Percentiles rank a stretch among this genome's conserved stretches.
These are phyloP conservation scores for Cercocebus atys DNA, from an alignment of 2,113 vertebrate genomes.

Conservation along the genomic window DNA sequence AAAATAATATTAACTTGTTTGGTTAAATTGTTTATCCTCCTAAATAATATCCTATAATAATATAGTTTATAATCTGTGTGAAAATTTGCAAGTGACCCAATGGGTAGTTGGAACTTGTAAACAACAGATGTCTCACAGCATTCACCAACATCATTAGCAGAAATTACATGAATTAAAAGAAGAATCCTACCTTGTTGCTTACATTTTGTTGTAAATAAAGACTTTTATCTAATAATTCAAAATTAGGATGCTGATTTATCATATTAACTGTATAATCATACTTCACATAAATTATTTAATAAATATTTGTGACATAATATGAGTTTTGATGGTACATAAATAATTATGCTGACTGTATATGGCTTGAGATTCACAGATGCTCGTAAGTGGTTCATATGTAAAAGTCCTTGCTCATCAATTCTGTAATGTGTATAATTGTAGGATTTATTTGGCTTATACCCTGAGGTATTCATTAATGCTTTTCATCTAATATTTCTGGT, in stretches of 20 bases:
- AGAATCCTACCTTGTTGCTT: background rate
- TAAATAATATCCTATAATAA: background rate
- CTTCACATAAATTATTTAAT: background rate
- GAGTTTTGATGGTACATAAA: background rate
- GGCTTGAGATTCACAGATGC: background rate
- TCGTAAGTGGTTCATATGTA: background rate
- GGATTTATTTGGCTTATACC: background rate
- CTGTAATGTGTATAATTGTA: background rate
- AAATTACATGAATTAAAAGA: conserved; percentile 32
- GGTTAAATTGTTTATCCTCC: background rate
- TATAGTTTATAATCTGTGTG: background rate
- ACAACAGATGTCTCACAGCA: conserved; percentile 29
- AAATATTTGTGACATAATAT: background rate
- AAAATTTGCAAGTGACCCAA: conserved; percentile 23
- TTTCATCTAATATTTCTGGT: background rate
- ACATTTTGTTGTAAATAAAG: background rate
- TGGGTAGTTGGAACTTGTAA: background rate
- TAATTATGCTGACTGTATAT: background rate
- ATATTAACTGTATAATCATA: background rate
- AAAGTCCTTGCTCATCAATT: background rate
- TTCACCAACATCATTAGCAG: background rate
- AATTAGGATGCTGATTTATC: background rate
- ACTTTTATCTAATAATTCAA: background rate
- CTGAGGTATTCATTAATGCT: background rate
- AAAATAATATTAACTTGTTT: conserved; percentile 8